Conservation (phyloP, 1,140 invertebrate genomes). For the Kradibia gibbosae region DNA sequence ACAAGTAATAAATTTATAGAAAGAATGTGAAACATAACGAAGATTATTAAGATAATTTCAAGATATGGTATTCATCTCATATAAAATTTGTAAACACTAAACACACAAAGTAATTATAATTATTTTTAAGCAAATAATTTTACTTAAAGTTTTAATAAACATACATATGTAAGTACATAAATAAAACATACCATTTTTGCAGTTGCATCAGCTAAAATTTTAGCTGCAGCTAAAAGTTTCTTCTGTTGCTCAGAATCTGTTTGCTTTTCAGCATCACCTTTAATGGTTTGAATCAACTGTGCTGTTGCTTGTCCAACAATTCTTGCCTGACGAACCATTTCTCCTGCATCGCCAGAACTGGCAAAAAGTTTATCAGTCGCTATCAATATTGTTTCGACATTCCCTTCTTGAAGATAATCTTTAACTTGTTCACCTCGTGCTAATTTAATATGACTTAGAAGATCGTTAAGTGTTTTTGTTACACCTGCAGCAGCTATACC, state of each 20-base stretch:
- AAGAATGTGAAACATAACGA: no score
- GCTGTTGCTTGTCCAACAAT: conserved; percentile 94
- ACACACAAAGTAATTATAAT: no score
- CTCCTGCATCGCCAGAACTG: conserved; percentile 86
- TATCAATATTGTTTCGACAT: conserved; percentile 91
- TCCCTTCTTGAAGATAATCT: conserved; percentile 80
- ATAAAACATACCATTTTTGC: conserved; percentile 82
- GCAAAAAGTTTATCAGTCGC: conserved; percentile 92
- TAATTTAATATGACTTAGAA: conserved; percentile 91
- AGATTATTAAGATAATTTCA: no score
- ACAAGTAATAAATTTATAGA: no score
- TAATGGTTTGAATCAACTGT: conserved; percentile 92
- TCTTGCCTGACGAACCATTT: conserved; percentile 96
- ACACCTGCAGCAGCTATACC: conserved; percentile 90
- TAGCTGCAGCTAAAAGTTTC: conserved; percentile 91
- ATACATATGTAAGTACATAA: background rate
- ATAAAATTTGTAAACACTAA: no score
- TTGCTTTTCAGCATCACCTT: conserved; percentile 92
- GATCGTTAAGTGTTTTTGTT: conserved; percentile 89
- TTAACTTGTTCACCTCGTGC: conserved; percentile 71
- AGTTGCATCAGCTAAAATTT: conserved; percentile 95
- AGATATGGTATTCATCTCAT: no score
- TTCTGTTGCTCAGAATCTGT: conserved; percentile 92
- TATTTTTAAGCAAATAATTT: no score
- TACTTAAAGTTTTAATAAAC: no score